Base-by-base conservation (phyloP, 2,797 vertebrate genomes). In the Intellagama lesueurii region DNA sequence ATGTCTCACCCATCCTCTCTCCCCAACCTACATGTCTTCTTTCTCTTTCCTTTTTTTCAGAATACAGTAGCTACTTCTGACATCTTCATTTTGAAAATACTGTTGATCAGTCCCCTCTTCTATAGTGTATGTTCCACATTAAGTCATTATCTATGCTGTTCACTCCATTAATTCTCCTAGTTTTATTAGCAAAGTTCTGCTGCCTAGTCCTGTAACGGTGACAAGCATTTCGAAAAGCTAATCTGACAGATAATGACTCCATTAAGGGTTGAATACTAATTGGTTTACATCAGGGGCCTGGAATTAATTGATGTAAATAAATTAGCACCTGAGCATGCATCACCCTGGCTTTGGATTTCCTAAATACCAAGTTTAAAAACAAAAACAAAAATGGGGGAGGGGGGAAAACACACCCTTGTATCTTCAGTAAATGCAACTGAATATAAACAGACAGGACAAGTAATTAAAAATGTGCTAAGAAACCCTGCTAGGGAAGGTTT, bases 301-400 rank as follows among this genome's bases (percentile, higher is more conserved):
- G 98, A 96, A 98, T 98, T 99, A 98, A 99, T 98, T 98, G 98
- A 98, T 98, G 98, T 98, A 98, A 98, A 99, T 98, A 98, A 98
- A 98, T 98, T 98, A 98, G 97, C 98, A 98, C 98, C 98, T 99
- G 98, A 98, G 97, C 97, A 95, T 95, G 96, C 96, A 92, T 97
- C 95, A 97, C 96, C 96, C 96, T 88, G 93, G 96, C 95, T 96
- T 96, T 96, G 96, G 95, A 87, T 97, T 96, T 96, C 95, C 92
- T 95, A 96, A 96, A 96, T 96, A 96, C 92, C 93, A 95, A 89
- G 92, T 93, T 60, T 44, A 72, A 69, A 52, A 26, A 82, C 28
- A 22, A 24, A 81, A 32, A 56, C 19, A 95, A 40, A 40, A 40
- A 40, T 40, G 40, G 40, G 40, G 40, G 40, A 40, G 40, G 40